Percentiles rank a stretch among this genome's conserved stretches.
phyloP scores from a whole-genome alignment of 2,113 vertebrate genomes.

The Epinephelus fuscoguttatus region DNA sequence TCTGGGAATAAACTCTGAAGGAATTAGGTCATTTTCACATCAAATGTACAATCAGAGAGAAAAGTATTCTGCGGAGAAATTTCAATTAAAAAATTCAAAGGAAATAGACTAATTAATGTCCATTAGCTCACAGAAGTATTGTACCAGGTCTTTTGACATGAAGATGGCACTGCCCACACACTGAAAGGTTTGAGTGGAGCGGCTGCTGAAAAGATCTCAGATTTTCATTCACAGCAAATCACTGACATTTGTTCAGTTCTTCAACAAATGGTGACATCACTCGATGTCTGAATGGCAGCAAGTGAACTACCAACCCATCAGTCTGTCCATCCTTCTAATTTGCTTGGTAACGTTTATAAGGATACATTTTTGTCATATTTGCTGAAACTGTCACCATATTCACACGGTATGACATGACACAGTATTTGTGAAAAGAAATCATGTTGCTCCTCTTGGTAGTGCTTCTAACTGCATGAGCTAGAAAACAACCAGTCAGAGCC shows the following conservation, averaged over 20 bases:
- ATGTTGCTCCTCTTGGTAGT: too few relatives aligned
- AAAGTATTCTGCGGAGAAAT: not conserved
- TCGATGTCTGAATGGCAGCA: not conserved
- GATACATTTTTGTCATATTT: too few relatives aligned
- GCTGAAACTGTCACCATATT: too few relatives aligned
- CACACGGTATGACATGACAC: too few relatives aligned
- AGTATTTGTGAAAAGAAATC: too few relatives aligned
- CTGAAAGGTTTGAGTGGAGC: not conserved
- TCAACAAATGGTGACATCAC: not conserved
- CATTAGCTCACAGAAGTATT: not conserved
- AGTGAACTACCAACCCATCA: not conserved
- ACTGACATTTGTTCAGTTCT: not conserved
- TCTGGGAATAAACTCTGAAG: slow-evolving; percentile 1
- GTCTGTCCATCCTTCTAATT: not conserved
- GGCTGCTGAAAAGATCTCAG: not conserved
- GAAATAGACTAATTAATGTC: slow-evolving; percentile 12
- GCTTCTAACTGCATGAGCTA: too few relatives aligned
- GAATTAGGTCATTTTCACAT: slow-evolving; percentile 31
- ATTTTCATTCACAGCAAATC: not conserved
- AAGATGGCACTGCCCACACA: not conserved
- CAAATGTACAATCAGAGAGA: slow-evolving; percentile 10
- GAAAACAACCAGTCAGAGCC: too few relatives aligned
- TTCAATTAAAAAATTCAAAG: not conserved
- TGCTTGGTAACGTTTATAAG: too few relatives aligned
- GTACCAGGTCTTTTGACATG: not conserved